These are phyloP conservation scores for Tetraneura akinire DNA, from an alignment of 1,140 invertebrate species.

Conservation along the genomic window DNA sequence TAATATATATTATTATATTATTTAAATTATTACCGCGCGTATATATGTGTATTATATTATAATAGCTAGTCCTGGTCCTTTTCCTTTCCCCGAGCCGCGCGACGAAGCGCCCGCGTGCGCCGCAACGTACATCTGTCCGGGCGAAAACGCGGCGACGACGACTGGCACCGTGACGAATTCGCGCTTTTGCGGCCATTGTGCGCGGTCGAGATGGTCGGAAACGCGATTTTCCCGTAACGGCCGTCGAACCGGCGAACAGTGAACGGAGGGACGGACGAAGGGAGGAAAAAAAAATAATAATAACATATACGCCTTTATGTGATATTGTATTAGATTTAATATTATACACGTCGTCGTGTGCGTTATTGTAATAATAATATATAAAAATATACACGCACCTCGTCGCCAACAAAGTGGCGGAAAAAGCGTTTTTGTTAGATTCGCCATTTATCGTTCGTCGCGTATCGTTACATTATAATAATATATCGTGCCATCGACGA, in stretches of 20 bases:
- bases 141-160: neutral
- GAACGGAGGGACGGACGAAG: neutral
- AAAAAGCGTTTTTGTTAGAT: conserved; percentile 50
- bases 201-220: neutral
- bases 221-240: conserved; percentile 47
- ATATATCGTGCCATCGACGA: neutral
- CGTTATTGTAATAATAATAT: no score
- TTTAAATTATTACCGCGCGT: no score
- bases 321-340: no score
- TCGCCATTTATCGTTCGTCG: conserved; percentile 39
- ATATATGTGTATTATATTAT: no score
- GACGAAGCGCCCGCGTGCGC: neutral
- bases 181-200: conserved; percentile 17
- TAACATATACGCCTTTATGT: neutral
- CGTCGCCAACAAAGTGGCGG: conserved; percentile 42
- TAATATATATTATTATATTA: no score
- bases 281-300: neutral
- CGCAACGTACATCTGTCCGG: conserved; percentile 37
- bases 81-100: neutral
- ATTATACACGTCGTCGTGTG: no score
- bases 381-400: no score
- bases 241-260: no score
- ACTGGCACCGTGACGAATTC: conserved; percentile 43
- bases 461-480: neutral
- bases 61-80: no score